Percentiles rank a stretch among this genome's conserved stretches.
Conservation (phyloP, 2,888 invertebrate species). For the Sepiola atlantica region DNA sequence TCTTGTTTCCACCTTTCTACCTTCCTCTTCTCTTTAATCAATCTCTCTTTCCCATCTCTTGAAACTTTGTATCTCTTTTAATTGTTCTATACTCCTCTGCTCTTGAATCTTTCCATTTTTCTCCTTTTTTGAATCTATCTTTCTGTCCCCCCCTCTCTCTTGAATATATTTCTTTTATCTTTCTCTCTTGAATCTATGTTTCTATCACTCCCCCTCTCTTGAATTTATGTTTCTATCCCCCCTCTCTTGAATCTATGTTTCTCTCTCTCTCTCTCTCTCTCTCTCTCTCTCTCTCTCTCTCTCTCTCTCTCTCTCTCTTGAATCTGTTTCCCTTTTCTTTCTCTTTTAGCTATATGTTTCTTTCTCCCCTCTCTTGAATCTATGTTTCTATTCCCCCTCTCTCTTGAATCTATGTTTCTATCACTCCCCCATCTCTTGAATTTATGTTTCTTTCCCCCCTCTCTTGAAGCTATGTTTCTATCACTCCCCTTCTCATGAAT, state of each 20-base stretch:
- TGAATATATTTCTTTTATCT: neutral
- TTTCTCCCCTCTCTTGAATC: neutral
- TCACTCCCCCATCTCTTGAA: neutral
- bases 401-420: neutral
- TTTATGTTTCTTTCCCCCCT: neutral
- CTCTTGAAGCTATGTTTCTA: neutral
- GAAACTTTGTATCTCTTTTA: neutral
- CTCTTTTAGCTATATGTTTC: neutral
- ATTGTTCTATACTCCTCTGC: neutral
- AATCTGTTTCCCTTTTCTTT: neutral
- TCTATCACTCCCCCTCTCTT: neutral
- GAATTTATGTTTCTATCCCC: neutral
- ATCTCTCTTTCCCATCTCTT: neutral
- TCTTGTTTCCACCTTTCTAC: neutral
- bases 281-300: neutral
- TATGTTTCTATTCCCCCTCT: neutral
- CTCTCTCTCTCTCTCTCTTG: neutral
- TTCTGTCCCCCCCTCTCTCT: neutral
- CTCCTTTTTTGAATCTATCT: neutral
- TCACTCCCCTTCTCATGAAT: neutral
- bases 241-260: neutral
- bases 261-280: neutral
- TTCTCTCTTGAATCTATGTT: neutral
- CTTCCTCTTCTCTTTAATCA: neutral
- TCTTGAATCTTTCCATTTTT: neutral